A percentile compares a stretch with the other conserved stretches of the same genome.
These are phyloP conservation scores for Polydrusus tereticollis DNA, from an alignment of 2,888 invertebrate species.

Conservation along the genomic window DNA sequence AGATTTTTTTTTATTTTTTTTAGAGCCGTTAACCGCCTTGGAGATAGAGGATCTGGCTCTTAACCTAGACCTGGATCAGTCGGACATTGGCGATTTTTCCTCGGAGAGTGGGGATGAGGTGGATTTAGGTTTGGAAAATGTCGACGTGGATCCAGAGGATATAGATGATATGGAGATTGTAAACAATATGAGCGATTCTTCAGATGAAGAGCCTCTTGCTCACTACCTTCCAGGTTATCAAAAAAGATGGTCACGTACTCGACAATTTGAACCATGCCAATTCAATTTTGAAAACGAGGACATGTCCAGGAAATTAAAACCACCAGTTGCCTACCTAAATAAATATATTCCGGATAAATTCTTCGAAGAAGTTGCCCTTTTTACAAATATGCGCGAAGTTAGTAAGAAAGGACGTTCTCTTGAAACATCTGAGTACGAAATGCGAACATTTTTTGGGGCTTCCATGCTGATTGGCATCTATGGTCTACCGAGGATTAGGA, in stretches of 20 bases:
- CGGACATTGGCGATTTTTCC: slow-evolving; percentile 19
- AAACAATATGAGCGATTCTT: slow-evolving; percentile 30
- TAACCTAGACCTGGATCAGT: slow-evolving; percentile 34
- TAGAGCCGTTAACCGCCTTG: slow-evolving; percentile 31
- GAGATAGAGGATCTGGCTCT: slow-evolving; percentile 35
- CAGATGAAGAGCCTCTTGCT: slow-evolving; percentile 40
- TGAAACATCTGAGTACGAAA: too few relatives aligned
- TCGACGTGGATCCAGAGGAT: neutral
- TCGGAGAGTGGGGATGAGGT: slow-evolving; percentile 26
- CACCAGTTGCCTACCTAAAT: slow-evolving; percentile 34
- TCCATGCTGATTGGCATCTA: slow-evolving; percentile 41
- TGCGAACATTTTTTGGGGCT: slow-evolving; percentile 23
- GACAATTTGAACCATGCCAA: slow-evolving; percentile 35
- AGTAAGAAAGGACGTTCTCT: slow-evolving; percentile 10
- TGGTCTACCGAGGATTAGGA: slow-evolving; percentile 29
- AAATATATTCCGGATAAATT: slow-evolving; percentile 34
- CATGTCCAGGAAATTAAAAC: slow-evolving; percentile 1
- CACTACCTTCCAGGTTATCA: slow-evolving; percentile 34
- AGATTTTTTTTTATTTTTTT: slow-evolving; percentile 1
- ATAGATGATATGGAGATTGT: neutral
- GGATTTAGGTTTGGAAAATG: slow-evolving; percentile 3
- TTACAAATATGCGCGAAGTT: slow-evolving; percentile 39
- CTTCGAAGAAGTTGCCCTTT: slow-evolving; percentile 36
- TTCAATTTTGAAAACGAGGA: slow-evolving; percentile 22
- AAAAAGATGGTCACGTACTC: slow-evolving; percentile 31